Conservation (phyloP, 2,113 vertebrate genomes). For the Lichenostomus cassidix region DNA sequence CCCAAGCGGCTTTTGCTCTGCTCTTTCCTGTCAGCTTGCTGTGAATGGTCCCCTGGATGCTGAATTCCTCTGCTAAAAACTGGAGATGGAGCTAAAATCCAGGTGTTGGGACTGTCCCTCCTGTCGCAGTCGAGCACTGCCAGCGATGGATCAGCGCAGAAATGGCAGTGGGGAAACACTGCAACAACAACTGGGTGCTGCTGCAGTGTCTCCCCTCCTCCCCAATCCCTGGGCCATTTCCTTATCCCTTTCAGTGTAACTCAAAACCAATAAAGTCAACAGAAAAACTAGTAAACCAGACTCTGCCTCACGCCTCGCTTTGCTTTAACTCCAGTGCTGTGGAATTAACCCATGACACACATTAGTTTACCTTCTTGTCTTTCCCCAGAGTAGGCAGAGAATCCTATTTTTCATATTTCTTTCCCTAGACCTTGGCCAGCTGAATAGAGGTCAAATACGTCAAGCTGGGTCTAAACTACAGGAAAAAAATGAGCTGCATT, state of each 20-base stretch:
- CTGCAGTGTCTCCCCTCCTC: neutral
- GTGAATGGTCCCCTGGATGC: neutral
- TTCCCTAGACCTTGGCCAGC: constrained; percentile 44
- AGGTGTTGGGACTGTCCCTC: neutral
- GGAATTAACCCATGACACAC: neutral
- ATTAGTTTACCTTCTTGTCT: neutral
- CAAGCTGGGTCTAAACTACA: constrained; percentile 44
- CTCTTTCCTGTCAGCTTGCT: neutral
- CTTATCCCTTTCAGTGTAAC: neutral
- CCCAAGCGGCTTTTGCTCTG: neutral
- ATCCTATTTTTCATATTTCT: neutral
- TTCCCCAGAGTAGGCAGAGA: neutral
- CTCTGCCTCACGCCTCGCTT: neutral
- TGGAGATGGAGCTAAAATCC: neutral
- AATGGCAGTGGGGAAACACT: neutral
- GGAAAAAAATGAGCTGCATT: constrained; percentile 46
- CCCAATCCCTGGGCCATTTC: neutral
- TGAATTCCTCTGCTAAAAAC: neutral
- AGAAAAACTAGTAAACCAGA: neutral
- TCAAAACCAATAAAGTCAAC: neutral
- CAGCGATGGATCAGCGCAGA: neutral
- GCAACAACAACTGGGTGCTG: neutral
- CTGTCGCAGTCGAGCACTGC: rapidly evolving
- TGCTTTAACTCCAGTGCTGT: neutral
- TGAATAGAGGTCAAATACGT: constrained; percentile 11